A percentile compares a stretch with the other conserved stretches of the same genome.
Conservation (phyloP, 2,888 invertebrate species). For the Metellina segmentata region DNA sequence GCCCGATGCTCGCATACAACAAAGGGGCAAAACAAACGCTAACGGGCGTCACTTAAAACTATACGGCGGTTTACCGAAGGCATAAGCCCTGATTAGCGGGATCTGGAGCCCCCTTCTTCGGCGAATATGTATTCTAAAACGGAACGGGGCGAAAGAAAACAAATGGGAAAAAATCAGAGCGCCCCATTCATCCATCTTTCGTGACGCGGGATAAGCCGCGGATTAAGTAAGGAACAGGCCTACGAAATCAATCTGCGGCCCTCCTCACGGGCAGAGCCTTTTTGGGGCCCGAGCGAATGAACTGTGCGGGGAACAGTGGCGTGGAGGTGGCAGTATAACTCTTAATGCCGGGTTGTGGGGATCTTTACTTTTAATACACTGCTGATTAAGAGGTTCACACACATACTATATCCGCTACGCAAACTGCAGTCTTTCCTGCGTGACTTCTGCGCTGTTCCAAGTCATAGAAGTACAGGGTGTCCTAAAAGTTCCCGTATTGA, state of each 20-base stretch:
- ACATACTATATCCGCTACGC: too few species aligned
- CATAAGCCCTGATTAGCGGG: conserved; percentile 67
- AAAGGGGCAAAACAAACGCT: conserved; percentile 51
- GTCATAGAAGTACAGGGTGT: too few species aligned
- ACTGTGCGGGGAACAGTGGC: conserved; percentile 30
- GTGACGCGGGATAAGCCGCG: conserved; percentile 65
- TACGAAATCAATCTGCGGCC: conserved; percentile 60
- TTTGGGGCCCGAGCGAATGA: neutral
- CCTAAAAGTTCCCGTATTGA: too few species aligned
- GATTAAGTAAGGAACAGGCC: conserved; percentile 55
- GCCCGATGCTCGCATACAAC: neutral
- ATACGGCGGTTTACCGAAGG: conserved; percentile 56
- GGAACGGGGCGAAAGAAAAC: conserved; percentile 37
- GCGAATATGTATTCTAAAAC: conserved; percentile 55
- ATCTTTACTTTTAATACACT: too few species aligned
- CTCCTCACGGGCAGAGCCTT: neutral
- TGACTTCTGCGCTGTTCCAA: too few species aligned
- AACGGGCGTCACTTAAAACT: conserved; percentile 35
- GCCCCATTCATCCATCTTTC: conserved; percentile 67
- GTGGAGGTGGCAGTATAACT: neutral
- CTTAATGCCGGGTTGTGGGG: too few species aligned
- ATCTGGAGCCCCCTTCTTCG: conserved; percentile 12
- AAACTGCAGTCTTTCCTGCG: too few species aligned
- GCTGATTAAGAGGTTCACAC: too few species aligned
- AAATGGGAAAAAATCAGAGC: conserved; percentile 42